A percentile compares a stretch with the other conserved stretches of the same genome.
phyloP scores from a whole-genome alignment of 2,797 vertebrate species.

The Linurgus olivaceus region DNA sequence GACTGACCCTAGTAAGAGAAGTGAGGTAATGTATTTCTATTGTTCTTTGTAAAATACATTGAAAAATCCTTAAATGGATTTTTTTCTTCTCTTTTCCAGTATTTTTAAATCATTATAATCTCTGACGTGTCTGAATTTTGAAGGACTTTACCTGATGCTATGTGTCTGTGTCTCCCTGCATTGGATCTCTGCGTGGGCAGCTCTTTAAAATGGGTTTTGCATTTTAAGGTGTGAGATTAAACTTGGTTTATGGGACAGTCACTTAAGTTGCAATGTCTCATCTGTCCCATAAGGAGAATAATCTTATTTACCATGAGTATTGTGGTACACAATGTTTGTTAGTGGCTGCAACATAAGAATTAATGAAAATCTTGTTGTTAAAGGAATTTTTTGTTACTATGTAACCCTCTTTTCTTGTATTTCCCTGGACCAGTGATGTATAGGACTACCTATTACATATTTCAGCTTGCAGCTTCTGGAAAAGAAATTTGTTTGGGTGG shows the following conservation, averaged over 20 bases:
- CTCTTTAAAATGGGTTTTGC: not conserved
- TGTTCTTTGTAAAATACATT: not conserved
- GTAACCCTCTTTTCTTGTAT: not conserved
- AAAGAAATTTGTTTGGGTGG: not conserved
- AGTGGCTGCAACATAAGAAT: not conserved
- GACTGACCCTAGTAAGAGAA: not conserved
- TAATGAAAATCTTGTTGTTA: not conserved
- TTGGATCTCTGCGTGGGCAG: rapidly evolving
- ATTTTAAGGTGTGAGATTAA: not conserved
- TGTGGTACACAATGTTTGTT: not conserved
- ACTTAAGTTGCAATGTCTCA: not conserved
- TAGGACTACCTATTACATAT: not conserved
- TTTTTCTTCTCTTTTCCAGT: not conserved
- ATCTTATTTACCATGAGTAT: not conserved
- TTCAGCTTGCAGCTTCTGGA: not conserved
- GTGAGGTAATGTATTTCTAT: not conserved
- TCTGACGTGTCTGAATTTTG: not conserved
- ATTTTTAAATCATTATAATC: not conserved
- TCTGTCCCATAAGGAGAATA: not conserved
- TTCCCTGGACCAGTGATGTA: not conserved
- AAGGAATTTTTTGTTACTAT: not conserved
- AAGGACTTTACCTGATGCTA: not conserved
- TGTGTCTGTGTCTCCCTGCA: not conserved
- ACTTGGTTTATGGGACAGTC: not conserved
- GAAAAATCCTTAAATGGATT: not conserved